Conservation (phyloP, 92 coral and sea anemone genomes). For the Actinernus sp. region DNA sequence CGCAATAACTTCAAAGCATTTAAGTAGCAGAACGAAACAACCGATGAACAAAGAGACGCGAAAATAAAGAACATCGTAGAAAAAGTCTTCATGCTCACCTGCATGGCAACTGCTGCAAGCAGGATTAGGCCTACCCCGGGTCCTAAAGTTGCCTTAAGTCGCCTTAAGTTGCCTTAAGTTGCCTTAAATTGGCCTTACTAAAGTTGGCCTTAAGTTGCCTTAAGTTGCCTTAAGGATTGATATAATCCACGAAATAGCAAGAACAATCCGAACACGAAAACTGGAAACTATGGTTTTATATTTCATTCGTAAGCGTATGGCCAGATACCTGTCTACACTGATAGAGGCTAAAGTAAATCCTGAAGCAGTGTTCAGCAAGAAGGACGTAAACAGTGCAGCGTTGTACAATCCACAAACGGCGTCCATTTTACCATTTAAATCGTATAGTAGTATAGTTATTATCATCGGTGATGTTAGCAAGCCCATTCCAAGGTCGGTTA, state of each 20-base stretch:
- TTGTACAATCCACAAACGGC: neutral
- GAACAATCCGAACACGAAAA: neutral
- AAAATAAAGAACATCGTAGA: conserved; percentile 3
- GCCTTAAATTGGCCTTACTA: no score
- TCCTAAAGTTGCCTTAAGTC: no score
- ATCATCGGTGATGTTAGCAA: neutral
- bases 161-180: no score
- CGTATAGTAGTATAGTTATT: neutral
- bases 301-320: neutral
- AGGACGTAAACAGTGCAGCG: neutral
- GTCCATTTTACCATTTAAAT: no score
- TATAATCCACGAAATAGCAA: neutral
- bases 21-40: neutral
- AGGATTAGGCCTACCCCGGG: no score
- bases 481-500: conserved; percentile 2
- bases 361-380: conserved; percentile 1
- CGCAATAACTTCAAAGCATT: neutral
- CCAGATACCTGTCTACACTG: conserved; percentile 1
- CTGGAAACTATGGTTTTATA: neutral
- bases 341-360: neutral
- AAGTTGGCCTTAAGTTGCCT: no score
- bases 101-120: neutral
- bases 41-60: neutral
- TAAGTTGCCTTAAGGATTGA: no score
- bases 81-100: neutral